These are phyloP conservation scores for Monoplex corrugatus DNA, from an alignment of 2,888 invertebrate genomes.

Conservation along the genomic window DNA sequence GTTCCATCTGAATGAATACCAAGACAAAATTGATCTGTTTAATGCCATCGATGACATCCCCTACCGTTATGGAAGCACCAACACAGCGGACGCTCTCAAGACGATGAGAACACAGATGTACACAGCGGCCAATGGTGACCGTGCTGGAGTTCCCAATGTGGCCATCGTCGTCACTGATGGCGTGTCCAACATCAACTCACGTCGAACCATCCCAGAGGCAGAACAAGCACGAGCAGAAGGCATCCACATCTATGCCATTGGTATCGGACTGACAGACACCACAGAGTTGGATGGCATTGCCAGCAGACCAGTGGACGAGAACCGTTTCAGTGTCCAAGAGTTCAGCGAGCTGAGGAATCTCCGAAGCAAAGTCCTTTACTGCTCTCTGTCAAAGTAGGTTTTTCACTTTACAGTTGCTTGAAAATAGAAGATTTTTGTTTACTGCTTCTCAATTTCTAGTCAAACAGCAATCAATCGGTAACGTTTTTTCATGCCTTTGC, in stretches of 20 bases:
- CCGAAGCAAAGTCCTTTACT: constrained; percentile 49
- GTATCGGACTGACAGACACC: constrained; percentile 67
- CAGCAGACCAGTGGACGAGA: constrained; percentile 61
- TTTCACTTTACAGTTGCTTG: too few relatives aligned
- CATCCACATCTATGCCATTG: constrained; percentile 66
- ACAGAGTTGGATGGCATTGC: constrained; percentile 70
- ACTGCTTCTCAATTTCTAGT: too few relatives aligned
- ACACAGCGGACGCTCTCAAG: constrained; percentile 68
- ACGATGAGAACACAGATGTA: constrained; percentile 64
- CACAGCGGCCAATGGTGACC: constrained; percentile 66
- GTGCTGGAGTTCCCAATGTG: constrained; percentile 70
- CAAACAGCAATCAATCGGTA: too few relatives aligned
- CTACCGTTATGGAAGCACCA: constrained; percentile 68
- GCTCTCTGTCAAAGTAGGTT: constrained; percentile 52
- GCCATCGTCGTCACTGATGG: constrained; percentile 75
- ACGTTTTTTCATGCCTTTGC: too few relatives aligned
- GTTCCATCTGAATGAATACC: constrained; percentile 70
- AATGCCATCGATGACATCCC: constrained; percentile 69
- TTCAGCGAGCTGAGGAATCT: constrained; percentile 58
- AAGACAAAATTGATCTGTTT: constrained; percentile 59
- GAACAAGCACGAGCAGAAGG: constrained; percentile 59
- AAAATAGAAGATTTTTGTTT: too few relatives aligned
- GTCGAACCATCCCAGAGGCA: constrained; percentile 73
- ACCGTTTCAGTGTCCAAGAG: constrained; percentile 60
- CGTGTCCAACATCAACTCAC: constrained; percentile 75